These are phyloP conservation scores for Caenorhabditis auriculariae DNA, from an alignment of 2,888 invertebrate species.

Conservation along the genomic window DNA sequence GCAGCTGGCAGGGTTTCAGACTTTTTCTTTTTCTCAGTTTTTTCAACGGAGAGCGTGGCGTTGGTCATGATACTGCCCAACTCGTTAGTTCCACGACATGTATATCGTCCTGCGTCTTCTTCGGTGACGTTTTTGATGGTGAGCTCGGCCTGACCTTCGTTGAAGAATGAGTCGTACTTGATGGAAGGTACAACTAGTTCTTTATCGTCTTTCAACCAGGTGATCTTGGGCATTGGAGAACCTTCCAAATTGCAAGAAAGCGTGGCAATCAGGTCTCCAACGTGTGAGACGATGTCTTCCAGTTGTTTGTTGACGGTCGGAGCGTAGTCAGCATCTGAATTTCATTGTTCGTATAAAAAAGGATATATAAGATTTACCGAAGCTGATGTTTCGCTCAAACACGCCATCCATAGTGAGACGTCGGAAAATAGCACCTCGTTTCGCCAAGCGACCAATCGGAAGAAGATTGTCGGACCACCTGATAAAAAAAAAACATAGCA, in stretches of 20 bases:
- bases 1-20: slow-evolving; percentile 36
- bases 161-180: slow-evolving; percentile 63
- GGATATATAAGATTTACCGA: slow-evolving; percentile 58
- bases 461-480: slow-evolving; percentile 60
- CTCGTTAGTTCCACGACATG: slow-evolving; percentile 79
- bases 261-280: slow-evolving; percentile 59
- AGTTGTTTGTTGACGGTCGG: slow-evolving; percentile 65
- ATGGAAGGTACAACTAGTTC: slow-evolving; percentile 56
- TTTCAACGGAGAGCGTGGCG: slow-evolving; percentile 64
- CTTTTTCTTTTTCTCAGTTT: slow-evolving; percentile 27
- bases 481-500: not conserved
- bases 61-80: slow-evolving; percentile 80
- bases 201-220: slow-evolving; percentile 59
- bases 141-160: slow-evolving; percentile 68
- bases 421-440: slow-evolving; percentile 66
- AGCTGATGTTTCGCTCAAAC: slow-evolving; percentile 65
- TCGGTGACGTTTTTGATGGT: slow-evolving; percentile 68
- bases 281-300: slow-evolving; percentile 62
- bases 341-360: not conserved
- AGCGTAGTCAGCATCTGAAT: slow-evolving; percentile 48
- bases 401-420: slow-evolving; percentile 64
- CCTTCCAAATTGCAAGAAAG: slow-evolving; percentile 64
- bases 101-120: slow-evolving; percentile 83
- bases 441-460: slow-evolving; percentile 65
- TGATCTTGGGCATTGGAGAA: slow-evolving; percentile 61